Base-by-base conservation (phyloP, 2,888 invertebrate species). In the Polyommatus icarus region DNA sequence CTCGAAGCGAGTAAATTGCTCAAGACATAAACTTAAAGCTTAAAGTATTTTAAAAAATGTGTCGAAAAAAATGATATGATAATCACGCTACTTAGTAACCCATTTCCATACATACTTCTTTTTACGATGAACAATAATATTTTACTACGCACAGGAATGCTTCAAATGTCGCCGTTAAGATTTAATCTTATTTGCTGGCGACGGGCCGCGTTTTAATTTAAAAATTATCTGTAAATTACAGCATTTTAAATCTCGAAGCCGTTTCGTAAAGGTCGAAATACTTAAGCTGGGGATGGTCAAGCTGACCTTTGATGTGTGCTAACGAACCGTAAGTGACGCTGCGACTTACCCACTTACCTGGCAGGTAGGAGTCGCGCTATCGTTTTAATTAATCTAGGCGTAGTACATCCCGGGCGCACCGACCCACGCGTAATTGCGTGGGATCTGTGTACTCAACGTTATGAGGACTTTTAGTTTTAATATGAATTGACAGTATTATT, bases 171-270 rank as follows among this genome's bases (percentile, higher is more conserved):
- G 50, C 75, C 46, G 50, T 50, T 29, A 54, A 75, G 75, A 75
- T 75, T 75, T 29, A 54, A 75, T 54, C 75, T 75, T 15, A 54
- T 75, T 54, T 54, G 54, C 54, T 29, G 50, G 50, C 75, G 46
- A 20, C 72, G 3, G 24, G 40, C 46, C 72, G 12, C 20, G 75
- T 75, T 75, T 29, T 24, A 54, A 75, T 75, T 72, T 72, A 75
- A 75, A 75, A 75, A 75, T 29, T 75, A 54, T 75, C 75, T 75
- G 54, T 18, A 75, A 75, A 75, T 54, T 50, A 54, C 46, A 73
- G 20, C 50, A 75, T 29, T 75, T 75, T 75, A 75, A 75, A 75
- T 75, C 75, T 75, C 50, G 29, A 75, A 75, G 24, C 75, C 50
- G 15, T 75, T 54, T 50, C 18, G 50, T 24, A 75, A 75, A 75